Conservation (phyloP, 2,113 vertebrate genomes). For the Corythoichthys intestinalis region DNA sequence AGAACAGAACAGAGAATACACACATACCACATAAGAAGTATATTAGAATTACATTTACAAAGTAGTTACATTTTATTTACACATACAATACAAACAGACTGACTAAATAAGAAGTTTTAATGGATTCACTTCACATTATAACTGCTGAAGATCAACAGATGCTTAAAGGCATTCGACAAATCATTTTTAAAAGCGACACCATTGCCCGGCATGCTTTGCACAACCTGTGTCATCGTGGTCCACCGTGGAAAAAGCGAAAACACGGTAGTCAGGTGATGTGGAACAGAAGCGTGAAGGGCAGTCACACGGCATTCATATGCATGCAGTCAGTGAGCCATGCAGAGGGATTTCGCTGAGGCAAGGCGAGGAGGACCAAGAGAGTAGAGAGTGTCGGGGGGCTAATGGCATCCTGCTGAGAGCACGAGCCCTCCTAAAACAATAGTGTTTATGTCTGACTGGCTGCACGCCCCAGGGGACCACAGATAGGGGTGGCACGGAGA, state of each 20-base stretch:
- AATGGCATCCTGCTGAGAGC: not conserved
- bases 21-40: no score
- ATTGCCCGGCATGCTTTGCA: not conserved
- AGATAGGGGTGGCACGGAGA: not conserved
- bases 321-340: constrained; percentile 1
- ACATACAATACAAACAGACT: no score
- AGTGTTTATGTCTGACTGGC: constrained; percentile 3
- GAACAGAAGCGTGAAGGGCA: not conserved
- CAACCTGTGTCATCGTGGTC: not conserved
- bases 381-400: not conserved
- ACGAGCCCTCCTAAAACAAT: constrained; percentile 1
- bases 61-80: no score
- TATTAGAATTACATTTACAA: no score
- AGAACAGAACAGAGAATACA: no score
- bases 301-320: not conserved
- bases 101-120: no score
- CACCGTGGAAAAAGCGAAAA: not conserved
- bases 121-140: not conserved
- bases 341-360: not conserved
- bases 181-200: not conserved
- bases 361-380: not conserved
- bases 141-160: not conserved
- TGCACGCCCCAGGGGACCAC: not conserved
- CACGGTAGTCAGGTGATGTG: not conserved
- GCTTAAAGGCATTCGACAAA: not conserved